Evolutionary conservation across 37 sponge, comb jelly and placozoan species (phyloP).

Genomic region (Aphrocallistes beatrix): DNA sequence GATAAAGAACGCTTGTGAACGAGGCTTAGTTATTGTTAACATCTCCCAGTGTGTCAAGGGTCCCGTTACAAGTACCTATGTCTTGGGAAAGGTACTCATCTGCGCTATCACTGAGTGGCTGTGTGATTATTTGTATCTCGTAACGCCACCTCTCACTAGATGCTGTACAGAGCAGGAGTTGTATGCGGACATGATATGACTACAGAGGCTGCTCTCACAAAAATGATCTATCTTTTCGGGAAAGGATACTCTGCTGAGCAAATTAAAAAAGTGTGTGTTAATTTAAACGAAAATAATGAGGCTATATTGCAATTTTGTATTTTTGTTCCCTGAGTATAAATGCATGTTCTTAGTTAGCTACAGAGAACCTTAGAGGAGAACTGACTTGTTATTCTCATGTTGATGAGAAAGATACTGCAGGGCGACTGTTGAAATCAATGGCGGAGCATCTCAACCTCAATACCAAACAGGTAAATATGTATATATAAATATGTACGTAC

Average conservation of each 20-base stretch:
- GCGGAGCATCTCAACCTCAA: constrained; percentile 29
- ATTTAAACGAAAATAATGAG: background rate
- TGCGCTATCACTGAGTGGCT: background rate
- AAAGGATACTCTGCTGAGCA: constrained; percentile 26
- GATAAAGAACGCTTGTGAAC: constrained; percentile 48
- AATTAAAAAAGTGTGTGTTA: constrained; percentile 38
- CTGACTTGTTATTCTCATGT: constrained; percentile 27
- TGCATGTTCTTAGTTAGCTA: constrained; percentile 17
- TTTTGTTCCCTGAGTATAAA: background rate
- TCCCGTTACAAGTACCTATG: constrained; percentile 57
- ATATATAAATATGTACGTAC: no score
- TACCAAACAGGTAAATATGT: constrained; percentile 34
- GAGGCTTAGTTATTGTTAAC: constrained; percentile 78
- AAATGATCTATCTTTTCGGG: constrained; percentile 69
- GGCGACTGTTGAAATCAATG: constrained; percentile 24
- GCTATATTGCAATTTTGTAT: background rate
- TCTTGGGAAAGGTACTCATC: constrained; percentile 54
- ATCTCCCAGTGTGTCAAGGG: constrained; percentile 80
- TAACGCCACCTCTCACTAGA: constrained; percentile 34
- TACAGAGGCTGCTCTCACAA: constrained; percentile 91
- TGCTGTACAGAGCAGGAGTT: constrained; percentile 56
- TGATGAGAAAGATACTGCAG: background rate
- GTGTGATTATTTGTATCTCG: background rate
- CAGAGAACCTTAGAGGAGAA: constrained; percentile 55
- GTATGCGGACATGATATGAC: constrained; percentile 93